Percentiles rank a stretch among this genome's conserved stretches.
phyloP scores from a whole-genome alignment of 2,797 vertebrate genomes.

The Sebastes goodei region DNA sequence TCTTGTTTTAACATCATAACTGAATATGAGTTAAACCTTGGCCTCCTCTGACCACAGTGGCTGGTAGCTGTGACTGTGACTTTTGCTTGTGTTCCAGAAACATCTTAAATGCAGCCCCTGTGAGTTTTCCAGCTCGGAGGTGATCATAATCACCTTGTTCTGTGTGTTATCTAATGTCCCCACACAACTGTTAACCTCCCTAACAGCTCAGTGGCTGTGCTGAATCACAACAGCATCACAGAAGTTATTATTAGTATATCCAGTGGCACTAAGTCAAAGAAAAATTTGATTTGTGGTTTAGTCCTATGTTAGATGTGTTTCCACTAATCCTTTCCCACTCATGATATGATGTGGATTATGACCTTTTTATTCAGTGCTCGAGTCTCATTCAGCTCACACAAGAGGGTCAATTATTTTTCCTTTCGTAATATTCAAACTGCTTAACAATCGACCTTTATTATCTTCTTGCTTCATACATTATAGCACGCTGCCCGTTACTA shows the following conservation, averaged over 20 bases:
- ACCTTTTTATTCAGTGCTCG: slow-evolving; percentile 8
- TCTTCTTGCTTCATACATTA: neutral
- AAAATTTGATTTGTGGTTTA: neutral
- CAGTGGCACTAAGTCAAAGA: neutral
- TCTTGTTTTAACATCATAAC: neutral
- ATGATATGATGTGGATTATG: slow-evolving; percentile 9
- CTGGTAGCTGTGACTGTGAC: neutral
- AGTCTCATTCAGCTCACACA: slow-evolving; percentile 11
- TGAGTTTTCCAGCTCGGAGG: slow-evolving; percentile 22
- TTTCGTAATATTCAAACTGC: slow-evolving; percentile 14
- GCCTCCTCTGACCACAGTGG: neutral
- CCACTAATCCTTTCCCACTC: neutral
- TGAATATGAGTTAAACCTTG: neutral
- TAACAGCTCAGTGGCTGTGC: neutral
- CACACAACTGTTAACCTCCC: slow-evolving; percentile 9
- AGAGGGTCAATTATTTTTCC: neutral
- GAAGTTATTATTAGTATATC: neutral
- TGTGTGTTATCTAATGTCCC: slow-evolving; percentile 32
- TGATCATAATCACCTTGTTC: slow-evolving; percentile 34
- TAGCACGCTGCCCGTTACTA: neutral
- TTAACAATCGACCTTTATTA: slow-evolving; percentile 6
- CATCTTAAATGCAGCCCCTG: neutral
- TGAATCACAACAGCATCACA: neutral
- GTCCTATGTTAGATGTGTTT: neutral
- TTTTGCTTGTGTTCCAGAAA: neutral